Evolutionary conservation across 2,888 invertebrate species (phyloP).

Genomic region (Trachelus iudaicus): DNA sequence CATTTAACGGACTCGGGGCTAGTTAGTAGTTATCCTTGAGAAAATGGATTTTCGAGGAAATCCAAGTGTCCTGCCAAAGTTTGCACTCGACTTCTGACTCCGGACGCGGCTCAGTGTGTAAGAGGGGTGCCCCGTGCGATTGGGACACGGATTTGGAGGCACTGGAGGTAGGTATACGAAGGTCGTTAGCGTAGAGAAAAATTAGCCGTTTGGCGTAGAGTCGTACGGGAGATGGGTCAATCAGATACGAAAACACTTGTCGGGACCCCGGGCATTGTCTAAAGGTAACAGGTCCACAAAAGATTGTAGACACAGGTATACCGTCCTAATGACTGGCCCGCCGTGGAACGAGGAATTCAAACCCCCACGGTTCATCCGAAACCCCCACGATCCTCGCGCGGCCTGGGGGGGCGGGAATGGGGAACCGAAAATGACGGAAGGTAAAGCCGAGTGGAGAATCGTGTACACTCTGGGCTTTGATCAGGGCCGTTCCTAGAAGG

Average conservation of each 20-base stretch:
- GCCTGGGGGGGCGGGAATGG: not conserved
- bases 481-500: too few species aligned
- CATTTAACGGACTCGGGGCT: too few species aligned
- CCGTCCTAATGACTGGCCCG: conserved; percentile 49
- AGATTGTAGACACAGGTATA: conserved; percentile 57
- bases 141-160: too few species aligned
- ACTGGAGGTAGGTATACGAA: conserved; percentile 43
- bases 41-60: too few species aligned
- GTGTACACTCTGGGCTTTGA: not conserved
- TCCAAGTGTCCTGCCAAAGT: too few species aligned
- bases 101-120: too few species aligned
- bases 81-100: too few species aligned
- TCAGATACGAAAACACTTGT: conserved; percentile 62
- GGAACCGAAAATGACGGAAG: not conserved
- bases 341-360: conserved; percentile 43
- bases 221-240: conserved; percentile 54
- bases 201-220: conserved; percentile 52
- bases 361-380: not conserved
- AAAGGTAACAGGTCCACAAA: conserved; percentile 47
- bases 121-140: too few species aligned
- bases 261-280: conserved; percentile 47
- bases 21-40: too few species aligned
- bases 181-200: conserved; percentile 56
- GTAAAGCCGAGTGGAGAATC: conserved; percentile 38
- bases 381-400: too few species aligned